Evolutionary conservation across 30 jellyfish, hydroid and myxozoan species (phyloP), one percentile per base, ranked within the genome.

Genomic region (Haliclystus octoradiatus): DNA sequence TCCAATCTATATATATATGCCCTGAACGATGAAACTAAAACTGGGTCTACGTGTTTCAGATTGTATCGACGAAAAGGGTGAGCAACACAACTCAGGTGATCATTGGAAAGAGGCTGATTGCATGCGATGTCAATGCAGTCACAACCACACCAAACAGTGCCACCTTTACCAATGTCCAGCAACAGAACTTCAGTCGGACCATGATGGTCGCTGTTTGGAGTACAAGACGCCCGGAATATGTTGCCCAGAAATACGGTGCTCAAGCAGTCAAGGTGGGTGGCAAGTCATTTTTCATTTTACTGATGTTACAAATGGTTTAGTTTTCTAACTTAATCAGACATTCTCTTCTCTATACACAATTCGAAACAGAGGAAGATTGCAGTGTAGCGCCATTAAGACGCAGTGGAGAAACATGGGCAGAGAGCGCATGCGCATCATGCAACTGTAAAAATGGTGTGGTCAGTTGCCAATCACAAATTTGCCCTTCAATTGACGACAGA

Each of bases 211-310:
- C 19, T 40, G 57, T 19, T 5, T 19, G 57, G 19, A 9, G 19
- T 40, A 40, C 57, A 19, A 9, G 9, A 19, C 19, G 57, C 57
- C 57, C 19, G 57, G 57, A 40, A 40, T 9, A 19, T 40, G 57
- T 19, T 40, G 57, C 57, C 57, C 57, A 40, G 57, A 40, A 19
- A 40, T 40, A 40, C 57, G 57, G 19, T 40, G 57, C 57, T 40
- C 57, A n/a, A n/a, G n/a, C n/a, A n/a, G n/a, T n/a, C n/a, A n/a
- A n/a, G n/a, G n/a, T n/a, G n/a, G n/a, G n/a, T n/a, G n/a, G n/a
- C n/a, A n/a, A n/a, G n/a, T n/a, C n/a, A n/a, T n/a, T n/a, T n/a
- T n/a, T n/a, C n/a, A n/a, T n/a, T n/a, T n/a, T n/a, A n/a, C n/a
- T n/a, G n/a, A n/a, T n/a, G n/a, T n/a, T n/a, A n/a, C n/a, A n/a